Evolutionary conservation across 2,888 invertebrate genomes (phyloP).

Genomic region (Nomada hirtipes): DNA sequence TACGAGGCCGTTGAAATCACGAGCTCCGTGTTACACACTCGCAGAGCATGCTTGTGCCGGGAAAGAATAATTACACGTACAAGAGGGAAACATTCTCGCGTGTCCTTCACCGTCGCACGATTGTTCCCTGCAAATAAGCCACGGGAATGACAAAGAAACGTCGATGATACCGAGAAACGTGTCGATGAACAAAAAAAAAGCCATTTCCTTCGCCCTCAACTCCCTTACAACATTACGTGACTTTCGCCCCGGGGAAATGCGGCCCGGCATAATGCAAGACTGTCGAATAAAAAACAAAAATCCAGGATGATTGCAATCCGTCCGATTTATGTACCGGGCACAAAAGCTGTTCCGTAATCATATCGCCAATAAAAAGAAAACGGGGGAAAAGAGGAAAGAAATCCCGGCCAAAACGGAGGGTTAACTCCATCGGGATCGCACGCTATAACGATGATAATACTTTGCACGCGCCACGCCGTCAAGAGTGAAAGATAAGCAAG

Average conservation of each 20-base stretch:
- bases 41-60: not conserved
- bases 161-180: constrained; percentile 15
- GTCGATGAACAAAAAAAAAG: constrained; percentile 7
- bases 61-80: constrained; percentile 28
- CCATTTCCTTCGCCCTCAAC: constrained; percentile 16
- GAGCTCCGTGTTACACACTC: not conserved
- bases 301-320: not conserved
- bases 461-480: constrained; percentile 27
- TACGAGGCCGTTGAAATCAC: constrained; percentile 37
- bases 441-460: constrained; percentile 44
- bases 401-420: not conserved
- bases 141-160: not conserved
- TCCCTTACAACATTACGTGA: constrained; percentile 1
- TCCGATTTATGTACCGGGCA: not conserved
- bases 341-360: not conserved
- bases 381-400: not conserved
- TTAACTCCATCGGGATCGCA: constrained; percentile 4
- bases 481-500: constrained; percentile 43
- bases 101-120: not conserved
- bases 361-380: constrained; percentile 1
- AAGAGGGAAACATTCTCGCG: not conserved
- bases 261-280: not conserved
- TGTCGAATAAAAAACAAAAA: constrained; percentile 1
- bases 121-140: not conserved
- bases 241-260: not conserved